Base-by-base conservation (phyloP, 2,888 invertebrate genomes). In the Candidula unifasciata region DNA sequence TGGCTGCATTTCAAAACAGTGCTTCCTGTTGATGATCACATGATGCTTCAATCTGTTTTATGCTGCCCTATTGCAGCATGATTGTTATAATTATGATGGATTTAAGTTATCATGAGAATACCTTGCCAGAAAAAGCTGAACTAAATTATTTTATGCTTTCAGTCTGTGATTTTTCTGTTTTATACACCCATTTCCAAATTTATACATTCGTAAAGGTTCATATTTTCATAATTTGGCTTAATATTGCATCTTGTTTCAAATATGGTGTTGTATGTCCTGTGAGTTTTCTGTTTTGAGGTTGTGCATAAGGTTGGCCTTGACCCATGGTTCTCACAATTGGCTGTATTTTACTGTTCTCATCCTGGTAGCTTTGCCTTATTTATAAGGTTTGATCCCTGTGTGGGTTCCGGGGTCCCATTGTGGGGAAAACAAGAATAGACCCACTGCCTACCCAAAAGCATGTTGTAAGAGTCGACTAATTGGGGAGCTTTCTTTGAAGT, bases 1-100 rank as follows among this genome's bases (percentile, higher is more conserved):
- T 83, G 83, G 83, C 69, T 83, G 33, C 83, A 83, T 37, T 68
- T 21, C 78, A 57, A 68, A 64, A 30, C 52, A 52, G 27, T 77
- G 54, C 44, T 44, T 1, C 54, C 69, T 57, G 54, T 66, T 54
- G n/a, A 35, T 24, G 33, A 18, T 69, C 57, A 64, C 76, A 44
- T 33, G 30, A 64, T 68, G 54, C 78, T 83, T 13, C 30, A 78
- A 69, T 37, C 69, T 78, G n/a, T 83, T 44, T 69, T 83, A 52
- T 30, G 35, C 24, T 83, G 83, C 27, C 52, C 21, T n/a, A 54
- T 69, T 60, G 74, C 74, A 57, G 82, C 82, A 33, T 74, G 64
- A 60, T 54, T 33, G 60, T 71, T 74, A 10, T 13, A 27, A 68
- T 76, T 44, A 5, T 52, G 57, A 52, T 57, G n/a, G 18, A 78